phyloP scores from a whole-genome alignment of 2,113 vertebrate species.

The Lophochroa leadbeateri region DNA sequence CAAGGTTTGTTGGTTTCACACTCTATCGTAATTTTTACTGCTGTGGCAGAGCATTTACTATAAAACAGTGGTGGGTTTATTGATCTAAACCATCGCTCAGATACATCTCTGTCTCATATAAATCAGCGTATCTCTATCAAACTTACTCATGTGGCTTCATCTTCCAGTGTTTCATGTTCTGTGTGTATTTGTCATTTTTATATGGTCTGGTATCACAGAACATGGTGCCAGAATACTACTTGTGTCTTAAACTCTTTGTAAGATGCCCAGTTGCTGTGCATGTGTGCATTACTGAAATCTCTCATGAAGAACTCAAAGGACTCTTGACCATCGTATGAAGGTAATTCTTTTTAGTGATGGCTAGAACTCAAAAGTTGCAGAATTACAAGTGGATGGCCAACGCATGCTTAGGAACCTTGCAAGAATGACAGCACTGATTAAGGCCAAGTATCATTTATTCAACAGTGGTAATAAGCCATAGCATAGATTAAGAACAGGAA shows the following conservation, averaged over 20 bases:
- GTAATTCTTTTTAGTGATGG: neutral
- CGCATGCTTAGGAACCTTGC: neutral
- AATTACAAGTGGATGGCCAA: neutral
- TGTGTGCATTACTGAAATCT: neutral
- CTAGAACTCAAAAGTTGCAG: neutral
- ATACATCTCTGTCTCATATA: neutral
- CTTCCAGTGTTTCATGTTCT: neutral
- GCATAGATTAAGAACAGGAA: neutral
- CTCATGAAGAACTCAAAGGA: neutral
- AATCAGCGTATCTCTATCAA: neutral
- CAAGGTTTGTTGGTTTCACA: neutral
- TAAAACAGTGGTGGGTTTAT: neutral
- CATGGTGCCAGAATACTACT: neutral
- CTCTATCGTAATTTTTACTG: neutral
- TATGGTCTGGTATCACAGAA: neutral
- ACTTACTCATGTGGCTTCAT: neutral
- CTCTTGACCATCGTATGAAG: neutral
- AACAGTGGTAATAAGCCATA: neutral
- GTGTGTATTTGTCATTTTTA: neutral
- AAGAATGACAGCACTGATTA: neutral
- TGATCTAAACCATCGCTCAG: neutral
- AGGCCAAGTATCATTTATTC: neutral
- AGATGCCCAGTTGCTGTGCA: neutral
- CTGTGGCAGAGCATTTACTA: neutral
- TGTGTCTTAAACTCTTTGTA: neutral